Base-by-base conservation (phyloP, 2,888 invertebrate genomes). In the Eupithecia subumbrata region DNA sequence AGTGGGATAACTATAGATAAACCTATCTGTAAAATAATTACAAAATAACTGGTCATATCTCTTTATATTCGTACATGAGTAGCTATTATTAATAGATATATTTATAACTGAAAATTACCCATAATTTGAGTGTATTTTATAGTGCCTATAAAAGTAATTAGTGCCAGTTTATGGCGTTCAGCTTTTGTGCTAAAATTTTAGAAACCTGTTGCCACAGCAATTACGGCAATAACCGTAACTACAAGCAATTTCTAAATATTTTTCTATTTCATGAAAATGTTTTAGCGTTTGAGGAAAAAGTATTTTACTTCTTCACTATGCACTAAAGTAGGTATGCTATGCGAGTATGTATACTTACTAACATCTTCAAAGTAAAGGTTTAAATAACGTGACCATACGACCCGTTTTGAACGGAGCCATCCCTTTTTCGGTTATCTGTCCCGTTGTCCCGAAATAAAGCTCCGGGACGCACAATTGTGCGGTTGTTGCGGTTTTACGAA, bases 81-180 rank as follows among this genome's bases (percentile, higher is more conserved):
- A 60, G 25, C 60, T n/a, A n/a, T n/a, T n/a, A n/a, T n/a, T n/a
- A 30, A 74, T 76, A 37, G 69, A 72, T 63, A 72, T 75, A 78
- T 72, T 74, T 79, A 75, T 72, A 72, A 25, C 67, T n/a, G 48
- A 67, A 75, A 78, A 79, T 79, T 76, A 78, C 73, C 56, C 70
- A 71, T 77, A 72, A 80, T 80, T 71, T 74, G 67, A 69, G 25
- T 48, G 68, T 34, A 70, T 72, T 76, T 74, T 40, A 67, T 67
- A 25, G 68, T 22, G 22, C 67, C 8, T n/a, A 40, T 67, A 67
- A 37, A 40, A 9, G 22, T 14, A 11, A 22, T 43, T 37, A 14
- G 63, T 40, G 40, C 40, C n/a, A n/a, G 12, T 37, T 75, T 60
- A 73, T 72, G 63, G 63, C 37, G 52, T 37, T 72, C 68, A 75